These are phyloP conservation scores for Danio kyathit DNA, from an alignment of 2,797 vertebrate genomes.

Conservation along the genomic window DNA sequence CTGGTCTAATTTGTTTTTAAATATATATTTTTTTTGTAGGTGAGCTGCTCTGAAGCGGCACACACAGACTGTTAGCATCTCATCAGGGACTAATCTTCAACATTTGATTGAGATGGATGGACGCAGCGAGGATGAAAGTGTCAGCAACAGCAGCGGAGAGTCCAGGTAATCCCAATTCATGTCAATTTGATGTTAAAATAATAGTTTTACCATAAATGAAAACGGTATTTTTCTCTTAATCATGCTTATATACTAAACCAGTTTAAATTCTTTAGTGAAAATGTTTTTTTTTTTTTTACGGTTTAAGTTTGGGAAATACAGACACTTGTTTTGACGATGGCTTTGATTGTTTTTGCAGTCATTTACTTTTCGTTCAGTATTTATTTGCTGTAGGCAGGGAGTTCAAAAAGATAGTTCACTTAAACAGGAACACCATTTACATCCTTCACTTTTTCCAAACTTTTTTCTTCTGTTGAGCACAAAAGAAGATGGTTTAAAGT, in stretches of 20 bases:
- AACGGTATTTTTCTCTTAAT: no score
- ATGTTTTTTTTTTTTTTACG: background rate
- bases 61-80: conserved; percentile 48
- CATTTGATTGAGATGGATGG: conserved; percentile 90
- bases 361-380: no score
- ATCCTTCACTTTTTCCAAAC: no score
- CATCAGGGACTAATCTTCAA: conserved; percentile 54
- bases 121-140: conserved; percentile 95
- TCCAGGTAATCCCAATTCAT: conserved; percentile 83
- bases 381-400: no score
- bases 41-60: conserved; percentile 58
- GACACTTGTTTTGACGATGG: no score
- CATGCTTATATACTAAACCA: background rate
- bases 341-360: no score
- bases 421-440: no score
- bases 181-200: background rate
- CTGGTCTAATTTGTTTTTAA: background rate
- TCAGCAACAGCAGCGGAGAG: conserved; percentile 95
- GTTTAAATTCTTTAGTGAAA: background rate
- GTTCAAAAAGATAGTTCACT: no score
- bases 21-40: conserved; percentile 56
- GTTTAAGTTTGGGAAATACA: no score
- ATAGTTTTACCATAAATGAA: background rate
- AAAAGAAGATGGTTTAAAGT: no score
- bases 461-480: no score